phyloP scores from a whole-genome alignment of 2,797 vertebrate species.

The Petrocephalus schoutedeni region DNA sequence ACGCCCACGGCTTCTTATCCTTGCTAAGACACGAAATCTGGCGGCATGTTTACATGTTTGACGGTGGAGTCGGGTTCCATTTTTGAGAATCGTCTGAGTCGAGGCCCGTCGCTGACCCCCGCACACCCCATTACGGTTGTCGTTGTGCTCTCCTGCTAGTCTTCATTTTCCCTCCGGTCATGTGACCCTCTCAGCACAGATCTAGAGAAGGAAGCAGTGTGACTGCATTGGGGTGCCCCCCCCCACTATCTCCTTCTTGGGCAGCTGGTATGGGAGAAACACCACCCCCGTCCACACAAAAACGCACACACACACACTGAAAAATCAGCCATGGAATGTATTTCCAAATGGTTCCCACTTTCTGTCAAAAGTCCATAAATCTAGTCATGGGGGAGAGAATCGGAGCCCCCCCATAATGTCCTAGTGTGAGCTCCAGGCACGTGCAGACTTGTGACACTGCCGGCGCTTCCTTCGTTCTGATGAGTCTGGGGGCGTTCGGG shows the following conservation, averaged over 20 bases:
- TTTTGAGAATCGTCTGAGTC: background rate
- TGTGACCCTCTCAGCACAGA: background rate
- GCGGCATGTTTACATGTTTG: background rate
- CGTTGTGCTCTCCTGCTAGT: background rate
- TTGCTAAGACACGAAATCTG: background rate
- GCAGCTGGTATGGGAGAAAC: background rate
- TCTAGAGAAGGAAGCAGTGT: background rate
- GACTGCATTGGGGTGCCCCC: background rate
- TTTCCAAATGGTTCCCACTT: conserved; percentile 36
- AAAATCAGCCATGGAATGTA: conserved; percentile 21
- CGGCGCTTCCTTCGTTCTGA: conserved; percentile 45
- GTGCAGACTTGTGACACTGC: conserved; percentile 28
- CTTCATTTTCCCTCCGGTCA: background rate
- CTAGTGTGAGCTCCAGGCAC: conserved; percentile 27
- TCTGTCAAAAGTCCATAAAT: conserved; percentile 22
- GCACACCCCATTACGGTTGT: background rate
- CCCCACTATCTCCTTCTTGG: background rate
- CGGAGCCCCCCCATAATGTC: background rate
- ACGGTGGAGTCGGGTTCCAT: background rate
- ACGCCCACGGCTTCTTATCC: background rate
- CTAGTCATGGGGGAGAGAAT: conserved; percentile 35
- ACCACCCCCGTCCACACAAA: background rate
- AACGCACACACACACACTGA: background rate
- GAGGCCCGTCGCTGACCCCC: background rate
- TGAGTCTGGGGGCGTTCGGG: conserved; percentile 53